Percentiles rank a stretch among this genome's conserved stretches.
Conservation (phyloP, 1,140 invertebrate genomes). For the Drosophila arawakana region DNA sequence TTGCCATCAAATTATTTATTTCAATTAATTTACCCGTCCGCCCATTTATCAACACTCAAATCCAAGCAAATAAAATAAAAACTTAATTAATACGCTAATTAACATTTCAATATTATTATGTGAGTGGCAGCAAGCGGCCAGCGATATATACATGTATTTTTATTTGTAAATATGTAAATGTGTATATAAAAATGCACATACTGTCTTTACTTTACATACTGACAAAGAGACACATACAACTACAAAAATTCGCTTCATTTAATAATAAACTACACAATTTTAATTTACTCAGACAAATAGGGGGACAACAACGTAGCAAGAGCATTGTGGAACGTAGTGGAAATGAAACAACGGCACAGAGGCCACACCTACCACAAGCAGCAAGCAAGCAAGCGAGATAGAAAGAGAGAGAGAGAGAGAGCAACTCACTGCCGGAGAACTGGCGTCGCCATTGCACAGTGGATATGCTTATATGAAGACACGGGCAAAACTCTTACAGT, state of each 20-base stretch:
- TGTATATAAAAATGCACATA: slow-evolving; percentile 39
- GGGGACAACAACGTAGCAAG: slow-evolving; percentile 17
- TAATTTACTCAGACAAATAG: slow-evolving; percentile 76
- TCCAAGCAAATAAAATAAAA: slow-evolving; percentile 47
- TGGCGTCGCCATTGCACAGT: slow-evolving; percentile 28
- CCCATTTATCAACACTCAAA: slow-evolving; percentile 20
- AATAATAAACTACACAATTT: slow-evolving; percentile 84
- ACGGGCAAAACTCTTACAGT: no score
- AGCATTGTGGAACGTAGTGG: slow-evolving; percentile 49
- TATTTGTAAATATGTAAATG: slow-evolving; percentile 40
- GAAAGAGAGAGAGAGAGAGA: slow-evolving; percentile 24
- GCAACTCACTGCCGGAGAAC: slow-evolving; percentile 2
- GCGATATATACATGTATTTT: slow-evolving; percentile 49
- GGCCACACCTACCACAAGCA: slow-evolving; percentile 55
- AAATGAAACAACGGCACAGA: slow-evolving; percentile 36
- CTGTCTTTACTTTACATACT: slow-evolving; percentile 6
- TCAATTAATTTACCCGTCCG: slow-evolving; percentile 25
- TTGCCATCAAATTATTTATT: background rate
- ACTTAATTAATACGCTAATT: slow-evolving; percentile 79
- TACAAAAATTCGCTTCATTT: slow-evolving; percentile 84
- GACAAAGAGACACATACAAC: slow-evolving; percentile 60
- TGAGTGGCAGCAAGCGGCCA: slow-evolving; percentile 49
- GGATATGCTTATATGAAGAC: no score
- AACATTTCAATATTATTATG: slow-evolving; percentile 80
- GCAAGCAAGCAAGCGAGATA: background rate